These are phyloP conservation scores for Sinella curviseta DNA, from an alignment of 1,140 invertebrate genomes.

Conservation along the genomic window DNA sequence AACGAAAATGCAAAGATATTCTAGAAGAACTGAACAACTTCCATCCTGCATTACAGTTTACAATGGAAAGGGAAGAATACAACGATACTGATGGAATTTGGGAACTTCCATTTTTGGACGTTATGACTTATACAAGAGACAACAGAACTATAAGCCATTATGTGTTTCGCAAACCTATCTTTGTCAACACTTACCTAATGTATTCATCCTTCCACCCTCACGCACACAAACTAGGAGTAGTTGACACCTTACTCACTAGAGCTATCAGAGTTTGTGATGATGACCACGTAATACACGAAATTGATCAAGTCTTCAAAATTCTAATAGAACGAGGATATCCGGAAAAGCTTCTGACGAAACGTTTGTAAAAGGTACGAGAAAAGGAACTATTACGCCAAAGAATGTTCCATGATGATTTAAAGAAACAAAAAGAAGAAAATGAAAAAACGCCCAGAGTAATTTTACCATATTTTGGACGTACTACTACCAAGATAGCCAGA, in stretches of 20 bases:
- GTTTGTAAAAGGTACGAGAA: too few relatives aligned
- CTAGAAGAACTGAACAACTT: too few relatives aligned
- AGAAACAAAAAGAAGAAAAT: not conserved
- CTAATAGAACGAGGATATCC: not conserved
- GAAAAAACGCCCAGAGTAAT: not conserved
- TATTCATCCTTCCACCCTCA: not conserved
- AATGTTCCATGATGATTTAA: not conserved
- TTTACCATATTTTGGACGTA: not conserved
- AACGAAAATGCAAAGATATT: not conserved
- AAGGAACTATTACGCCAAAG: not conserved
- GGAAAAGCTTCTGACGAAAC: not conserved
- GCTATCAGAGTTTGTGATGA: too few relatives aligned
- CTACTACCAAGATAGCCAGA: not conserved
- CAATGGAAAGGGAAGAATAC: constrained; percentile 32
- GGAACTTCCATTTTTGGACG: constrained; percentile 46
- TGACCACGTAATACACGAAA: too few relatives aligned
- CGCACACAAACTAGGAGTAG: too few relatives aligned
- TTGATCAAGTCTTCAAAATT: too few relatives aligned
- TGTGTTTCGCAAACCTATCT: too few relatives aligned
- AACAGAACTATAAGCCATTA: too few relatives aligned
- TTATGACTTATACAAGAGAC: too few relatives aligned
- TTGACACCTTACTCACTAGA: not conserved
- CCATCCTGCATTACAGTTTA: constrained; percentile 22
- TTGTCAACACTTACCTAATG: not conserved
- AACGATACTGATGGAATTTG: not conserved